Percentiles rank a stretch among this genome's conserved stretches.
Evolutionary conservation across 2,113 vertebrate genomes (phyloP).

Genomic region (Corythoichthys intestinalis): DNA sequence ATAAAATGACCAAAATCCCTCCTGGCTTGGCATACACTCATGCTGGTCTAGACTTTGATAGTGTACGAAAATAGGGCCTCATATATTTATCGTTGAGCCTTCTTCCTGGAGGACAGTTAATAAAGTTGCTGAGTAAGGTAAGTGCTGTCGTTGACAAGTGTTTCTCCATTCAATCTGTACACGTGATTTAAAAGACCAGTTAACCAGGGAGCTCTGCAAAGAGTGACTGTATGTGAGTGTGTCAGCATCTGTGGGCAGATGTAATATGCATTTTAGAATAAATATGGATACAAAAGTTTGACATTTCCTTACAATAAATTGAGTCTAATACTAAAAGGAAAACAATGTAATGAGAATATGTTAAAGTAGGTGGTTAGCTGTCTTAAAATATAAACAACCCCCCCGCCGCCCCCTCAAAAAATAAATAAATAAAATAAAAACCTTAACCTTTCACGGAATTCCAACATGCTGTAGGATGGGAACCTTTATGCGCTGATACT

Average conservation of each 20-base stretch:
- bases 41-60: no score
- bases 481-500: no score
- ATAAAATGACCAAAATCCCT: no score
- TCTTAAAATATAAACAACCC: not conserved
- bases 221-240: not conserved
- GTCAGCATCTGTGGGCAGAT: not conserved
- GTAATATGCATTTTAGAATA: conserved; percentile 4
- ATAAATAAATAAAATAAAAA: no score
- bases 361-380: not conserved
- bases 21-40: no score
- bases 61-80: no score
- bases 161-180: conserved; percentile 6
- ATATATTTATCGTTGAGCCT: not conserved
- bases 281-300: conserved; percentile 4
- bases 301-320: not conserved
- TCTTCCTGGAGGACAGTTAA: conserved; percentile 1
- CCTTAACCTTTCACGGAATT: no score
- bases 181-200: conserved; percentile 9
- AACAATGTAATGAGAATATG: not conserved
- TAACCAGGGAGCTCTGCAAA: not conserved
- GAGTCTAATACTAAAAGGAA: not conserved
- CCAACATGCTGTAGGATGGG: no score
- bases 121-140: conserved; percentile 8
- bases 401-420: no score
- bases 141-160: not conserved